These are phyloP conservation scores for Paralichthys olivaceus DNA, from an alignment of 2,113 vertebrate genomes.

Conservation along the genomic window DNA sequence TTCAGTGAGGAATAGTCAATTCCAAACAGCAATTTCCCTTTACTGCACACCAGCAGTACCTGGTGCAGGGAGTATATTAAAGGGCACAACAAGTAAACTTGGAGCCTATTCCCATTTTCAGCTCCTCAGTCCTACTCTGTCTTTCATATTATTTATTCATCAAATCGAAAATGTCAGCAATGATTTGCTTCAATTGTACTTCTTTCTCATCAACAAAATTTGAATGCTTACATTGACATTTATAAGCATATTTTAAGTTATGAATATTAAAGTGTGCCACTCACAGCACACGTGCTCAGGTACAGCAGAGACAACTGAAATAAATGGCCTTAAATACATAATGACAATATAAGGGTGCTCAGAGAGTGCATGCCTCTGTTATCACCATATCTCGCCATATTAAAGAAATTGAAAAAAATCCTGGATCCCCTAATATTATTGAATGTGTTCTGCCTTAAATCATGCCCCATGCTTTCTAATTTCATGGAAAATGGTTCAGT, in stretches of 20 bases:
- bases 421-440: too few relatives aligned
- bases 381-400: too few relatives aligned
- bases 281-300: not conserved
- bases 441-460: too few relatives aligned
- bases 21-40: slow-evolving; percentile 21
- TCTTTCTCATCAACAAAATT: not conserved
- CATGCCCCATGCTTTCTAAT: too few relatives aligned
- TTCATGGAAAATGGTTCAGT: too few relatives aligned
- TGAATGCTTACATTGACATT: not conserved
- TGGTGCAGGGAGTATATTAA: slow-evolving; percentile 9
- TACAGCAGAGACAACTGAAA: not conserved
- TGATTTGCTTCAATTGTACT: not conserved
- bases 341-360: not conserved
- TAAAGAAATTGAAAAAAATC: too few relatives aligned
- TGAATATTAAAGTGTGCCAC: too few relatives aligned
- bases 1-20: slow-evolving; percentile 24
- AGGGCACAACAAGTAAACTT: not conserved
- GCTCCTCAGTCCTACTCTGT: not conserved
- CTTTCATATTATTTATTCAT: not conserved
- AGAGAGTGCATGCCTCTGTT: too few relatives aligned
- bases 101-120: not conserved
- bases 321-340: not conserved
- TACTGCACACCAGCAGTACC: slow-evolving; percentile 16
- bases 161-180: not conserved
- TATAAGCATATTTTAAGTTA: not conserved